Percentiles rank a stretch among this genome's conserved stretches.
phyloP scores from a whole-genome alignment of 2,113 vertebrate genomes.

The Prinia subflava region DNA sequence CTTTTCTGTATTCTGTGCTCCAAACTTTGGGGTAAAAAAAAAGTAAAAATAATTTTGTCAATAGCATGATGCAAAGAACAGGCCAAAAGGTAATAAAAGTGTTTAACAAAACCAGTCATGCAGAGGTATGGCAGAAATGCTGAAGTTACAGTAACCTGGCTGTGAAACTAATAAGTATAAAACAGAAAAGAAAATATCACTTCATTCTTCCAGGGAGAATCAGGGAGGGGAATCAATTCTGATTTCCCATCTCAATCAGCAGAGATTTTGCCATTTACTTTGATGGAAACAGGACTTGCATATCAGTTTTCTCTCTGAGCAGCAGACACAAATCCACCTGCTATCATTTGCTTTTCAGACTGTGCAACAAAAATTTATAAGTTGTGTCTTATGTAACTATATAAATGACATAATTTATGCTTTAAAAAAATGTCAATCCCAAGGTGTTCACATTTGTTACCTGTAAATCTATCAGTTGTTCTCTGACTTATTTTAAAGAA shows the following conservation, averaged over 20 bases:
- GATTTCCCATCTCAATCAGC: conserved; percentile 9
- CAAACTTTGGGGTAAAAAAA: conserved; percentile 38
- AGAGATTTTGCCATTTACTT: conserved; percentile 6
- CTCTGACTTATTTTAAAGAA: background rate
- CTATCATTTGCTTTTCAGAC: background rate
- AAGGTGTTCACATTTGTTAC: background rate
- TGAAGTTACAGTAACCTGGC: conserved; percentile 34
- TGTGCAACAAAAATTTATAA: background rate
- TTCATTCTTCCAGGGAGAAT: conserved; percentile 31
- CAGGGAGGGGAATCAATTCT: background rate
- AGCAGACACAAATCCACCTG: background rate
- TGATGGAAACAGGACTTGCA: background rate
- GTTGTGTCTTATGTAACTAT: background rate
- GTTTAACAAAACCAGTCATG: background rate
- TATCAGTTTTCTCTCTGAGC: background rate
- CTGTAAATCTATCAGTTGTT: background rate
- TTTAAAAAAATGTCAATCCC: background rate
- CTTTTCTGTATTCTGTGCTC: conserved; percentile 2
- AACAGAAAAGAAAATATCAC: conserved; percentile 32
- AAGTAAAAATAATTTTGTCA: background rate
- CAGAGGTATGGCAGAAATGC: background rate
- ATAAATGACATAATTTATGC: background rate
- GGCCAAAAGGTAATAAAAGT: conserved; percentile 27
- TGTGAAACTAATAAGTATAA: conserved; percentile 26
- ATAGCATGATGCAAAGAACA: conserved; percentile 13